Percentiles rank a stretch among this genome's conserved stretches.
These are phyloP conservation scores for Octodonta nipae DNA, from an alignment of 2,888 invertebrate species.

Conservation along the genomic window DNA sequence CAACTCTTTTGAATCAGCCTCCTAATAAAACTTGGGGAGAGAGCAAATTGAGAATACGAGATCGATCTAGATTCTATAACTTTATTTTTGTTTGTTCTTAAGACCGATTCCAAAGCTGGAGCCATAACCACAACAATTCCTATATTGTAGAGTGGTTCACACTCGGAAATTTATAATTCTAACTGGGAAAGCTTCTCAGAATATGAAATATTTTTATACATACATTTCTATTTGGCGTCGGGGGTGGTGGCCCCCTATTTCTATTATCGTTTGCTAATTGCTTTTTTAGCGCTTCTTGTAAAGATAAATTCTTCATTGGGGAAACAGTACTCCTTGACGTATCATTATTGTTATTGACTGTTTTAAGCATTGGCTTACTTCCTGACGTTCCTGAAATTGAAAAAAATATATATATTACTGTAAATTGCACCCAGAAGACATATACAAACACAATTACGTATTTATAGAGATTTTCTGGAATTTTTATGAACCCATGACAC, in stretches of 20 bases:
- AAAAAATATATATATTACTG: too few relatives aligned
- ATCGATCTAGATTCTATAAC: too few relatives aligned
- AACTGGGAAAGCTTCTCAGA: slow-evolving; percentile 1
- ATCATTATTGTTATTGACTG: slow-evolving; percentile 10
- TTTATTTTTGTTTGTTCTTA: too few relatives aligned
- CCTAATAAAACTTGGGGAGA: too few relatives aligned
- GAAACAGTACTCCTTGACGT: slow-evolving; percentile 7
- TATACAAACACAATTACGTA: too few relatives aligned
- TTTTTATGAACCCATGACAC: too few relatives aligned
- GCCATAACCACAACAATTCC: too few relatives aligned
- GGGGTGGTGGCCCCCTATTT: slow-evolving; percentile 55
- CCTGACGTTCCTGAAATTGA: slow-evolving; percentile 9
- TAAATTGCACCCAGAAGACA: too few relatives aligned
- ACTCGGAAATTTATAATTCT: not conserved
- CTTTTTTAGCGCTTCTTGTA: slow-evolving; percentile 32
- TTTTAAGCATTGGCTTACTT: slow-evolving; percentile 6
- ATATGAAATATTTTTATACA: slow-evolving; percentile 9
- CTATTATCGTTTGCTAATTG: slow-evolving; percentile 32
- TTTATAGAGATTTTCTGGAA: too few relatives aligned
- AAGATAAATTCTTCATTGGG: slow-evolving; percentile 23
- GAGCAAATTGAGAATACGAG: too few relatives aligned
- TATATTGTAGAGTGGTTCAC: slow-evolving; percentile 1
- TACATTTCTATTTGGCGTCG: slow-evolving; percentile 51
- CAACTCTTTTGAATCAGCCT: too few relatives aligned
- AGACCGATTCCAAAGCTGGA: too few relatives aligned